Conservation (phyloP, 2,888 invertebrate genomes). For the Drosophila pseudotakahashii region DNA sequence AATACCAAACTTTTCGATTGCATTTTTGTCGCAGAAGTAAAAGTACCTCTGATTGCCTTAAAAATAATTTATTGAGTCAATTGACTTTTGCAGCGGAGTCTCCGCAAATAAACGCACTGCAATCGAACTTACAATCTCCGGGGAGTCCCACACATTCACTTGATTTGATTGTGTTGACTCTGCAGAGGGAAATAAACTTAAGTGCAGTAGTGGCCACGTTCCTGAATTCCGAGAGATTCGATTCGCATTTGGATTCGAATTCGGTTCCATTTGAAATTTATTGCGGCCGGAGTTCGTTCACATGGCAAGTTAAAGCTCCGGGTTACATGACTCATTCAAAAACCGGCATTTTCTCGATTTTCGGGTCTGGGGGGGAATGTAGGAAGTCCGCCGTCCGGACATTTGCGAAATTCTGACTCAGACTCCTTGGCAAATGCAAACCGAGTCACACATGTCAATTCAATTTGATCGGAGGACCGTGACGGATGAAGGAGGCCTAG, state of each 20-base stretch:
- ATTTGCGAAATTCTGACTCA: constrained; percentile 19
- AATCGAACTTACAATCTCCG: constrained; percentile 70
- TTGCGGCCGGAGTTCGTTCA: constrained; percentile 77
- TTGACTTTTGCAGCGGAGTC: constrained; percentile 76
- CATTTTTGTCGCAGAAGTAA: constrained; percentile 68
- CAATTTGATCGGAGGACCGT: constrained; percentile 63
- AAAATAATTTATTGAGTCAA: constrained; percentile 81
- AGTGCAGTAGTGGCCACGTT: constrained; percentile 48
- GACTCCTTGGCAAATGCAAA: constrained; percentile 49
- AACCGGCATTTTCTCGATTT: constrained; percentile 28
- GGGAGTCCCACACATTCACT: constrained; percentile 31
- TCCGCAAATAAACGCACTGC: constrained; percentile 76
- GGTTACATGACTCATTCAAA: constrained; percentile 73
- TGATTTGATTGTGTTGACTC: constrained; percentile 66
- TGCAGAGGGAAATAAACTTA: constrained; percentile 62
- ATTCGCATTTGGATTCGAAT: background rate
- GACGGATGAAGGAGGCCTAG: constrained; percentile 40
- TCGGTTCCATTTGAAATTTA: constrained; percentile 76
- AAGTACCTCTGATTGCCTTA: constrained; percentile 74
- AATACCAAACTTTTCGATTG: constrained; percentile 53
- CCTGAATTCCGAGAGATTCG: constrained; percentile 34
- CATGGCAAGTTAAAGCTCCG: constrained; percentile 74
- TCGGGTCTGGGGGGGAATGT: background rate
- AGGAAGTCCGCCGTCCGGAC: constrained; percentile 6
- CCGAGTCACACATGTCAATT: constrained; percentile 75